Conservation (phyloP, 1,140 invertebrate species). For the Aphaenogaster floridana region DNA sequence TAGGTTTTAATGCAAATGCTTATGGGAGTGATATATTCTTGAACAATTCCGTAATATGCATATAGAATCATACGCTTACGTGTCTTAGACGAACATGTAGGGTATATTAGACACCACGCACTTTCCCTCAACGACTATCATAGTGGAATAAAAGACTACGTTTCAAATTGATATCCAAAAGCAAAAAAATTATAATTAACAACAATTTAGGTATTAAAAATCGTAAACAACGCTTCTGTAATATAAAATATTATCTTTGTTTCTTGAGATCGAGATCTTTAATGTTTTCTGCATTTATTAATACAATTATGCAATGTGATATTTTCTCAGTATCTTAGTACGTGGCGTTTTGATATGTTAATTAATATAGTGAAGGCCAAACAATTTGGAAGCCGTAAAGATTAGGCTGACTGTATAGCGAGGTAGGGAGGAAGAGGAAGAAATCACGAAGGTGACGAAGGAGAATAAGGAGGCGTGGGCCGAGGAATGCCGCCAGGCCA, state of each 20-base stretch:
- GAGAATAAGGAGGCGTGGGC: conserved; percentile 52
- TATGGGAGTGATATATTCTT: conserved; percentile 37
- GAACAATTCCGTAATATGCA: conserved; percentile 11
- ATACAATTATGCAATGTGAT: neutral
- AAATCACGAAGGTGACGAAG: conserved; percentile 35
- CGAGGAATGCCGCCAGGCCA: conserved; percentile 60
- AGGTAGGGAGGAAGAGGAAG: conserved; percentile 30
- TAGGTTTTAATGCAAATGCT: conserved; percentile 50
- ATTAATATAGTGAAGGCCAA: neutral
- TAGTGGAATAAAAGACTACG: neutral
- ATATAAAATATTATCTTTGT: neutral
- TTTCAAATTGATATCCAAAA: conserved; percentile 2
- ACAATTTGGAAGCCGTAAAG: neutral
- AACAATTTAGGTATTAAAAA: neutral
- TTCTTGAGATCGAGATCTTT: neutral
- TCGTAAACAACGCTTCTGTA: neutral
- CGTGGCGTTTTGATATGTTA: neutral
- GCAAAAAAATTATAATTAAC: neutral
- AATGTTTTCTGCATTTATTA: neutral
- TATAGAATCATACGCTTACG: neutral
- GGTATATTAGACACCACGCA: neutral
- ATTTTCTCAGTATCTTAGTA: neutral
- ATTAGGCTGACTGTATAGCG: neutral
- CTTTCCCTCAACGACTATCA: neutral
- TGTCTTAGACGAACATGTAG: neutral